These are phyloP conservation scores for Ophion obscuratus DNA, from an alignment of 2,888 invertebrate species.

Conservation along the genomic window DNA sequence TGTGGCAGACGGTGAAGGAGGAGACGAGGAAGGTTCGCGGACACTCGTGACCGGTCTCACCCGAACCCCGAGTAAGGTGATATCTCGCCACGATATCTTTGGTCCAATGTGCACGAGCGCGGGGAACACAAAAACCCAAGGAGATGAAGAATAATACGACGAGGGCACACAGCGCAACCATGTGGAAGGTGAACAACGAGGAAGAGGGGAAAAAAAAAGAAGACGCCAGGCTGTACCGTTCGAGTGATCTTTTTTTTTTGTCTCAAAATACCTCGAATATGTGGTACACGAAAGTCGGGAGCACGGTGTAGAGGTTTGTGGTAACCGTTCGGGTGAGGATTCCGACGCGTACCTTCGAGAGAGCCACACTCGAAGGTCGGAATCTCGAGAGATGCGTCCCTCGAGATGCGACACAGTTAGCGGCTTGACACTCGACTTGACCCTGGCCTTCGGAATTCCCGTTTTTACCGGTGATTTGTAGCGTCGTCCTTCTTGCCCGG, in stretches of 20 bases:
- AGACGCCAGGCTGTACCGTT: conserved; percentile 56
- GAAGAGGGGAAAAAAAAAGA: conserved; percentile 16
- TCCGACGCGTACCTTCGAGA: conserved; percentile 34
- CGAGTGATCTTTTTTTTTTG: conserved; percentile 37
- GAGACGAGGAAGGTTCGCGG: conserved; percentile 47
- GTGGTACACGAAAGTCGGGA: conserved; percentile 28
- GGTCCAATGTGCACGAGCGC: conserved; percentile 51
- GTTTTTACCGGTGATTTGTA: conserved; percentile 53
- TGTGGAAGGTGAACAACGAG: conserved; percentile 41
- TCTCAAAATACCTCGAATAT: conserved; percentile 40
- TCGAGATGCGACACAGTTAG: conserved; percentile 36
- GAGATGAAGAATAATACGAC: conserved; percentile 19
- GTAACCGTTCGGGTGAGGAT: conserved; percentile 12
- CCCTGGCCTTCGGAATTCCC: conserved; percentile 34
- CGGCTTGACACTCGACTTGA: conserved; percentile 27
- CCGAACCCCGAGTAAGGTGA: conserved; percentile 70
- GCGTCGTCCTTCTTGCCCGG: conserved; percentile 15
- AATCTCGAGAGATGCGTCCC: conserved; percentile 42
- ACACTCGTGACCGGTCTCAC: conserved; percentile 78
- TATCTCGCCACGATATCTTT: conserved; percentile 59
- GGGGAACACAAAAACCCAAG: conserved; percentile 1
- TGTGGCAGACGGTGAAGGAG: background rate
- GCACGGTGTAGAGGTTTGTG: background rate
- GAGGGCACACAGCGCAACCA: conserved; percentile 26
- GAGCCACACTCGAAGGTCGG: conserved; percentile 55